Percentiles rank a stretch among this genome's conserved stretches.
Conservation (phyloP, 1,140 invertebrate genomes). For the Papilio dardanus region DNA sequence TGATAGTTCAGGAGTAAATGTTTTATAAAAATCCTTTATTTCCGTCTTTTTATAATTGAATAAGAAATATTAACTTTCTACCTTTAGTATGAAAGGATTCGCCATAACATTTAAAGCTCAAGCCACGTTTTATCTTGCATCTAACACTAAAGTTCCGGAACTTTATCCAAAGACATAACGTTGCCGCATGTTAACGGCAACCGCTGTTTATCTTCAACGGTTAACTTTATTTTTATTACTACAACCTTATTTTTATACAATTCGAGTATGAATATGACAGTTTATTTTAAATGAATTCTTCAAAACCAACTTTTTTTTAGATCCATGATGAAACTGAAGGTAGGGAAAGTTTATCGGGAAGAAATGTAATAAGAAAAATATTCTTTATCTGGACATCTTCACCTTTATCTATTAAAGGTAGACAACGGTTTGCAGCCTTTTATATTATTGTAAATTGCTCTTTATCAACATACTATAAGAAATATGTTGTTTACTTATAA, state of each 20-base stretch:
- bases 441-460: too few species aligned
- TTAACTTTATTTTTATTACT: constrained; percentile 21
- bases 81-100: background rate
- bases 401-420: too few species aligned
- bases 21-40: background rate
- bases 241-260: background rate
- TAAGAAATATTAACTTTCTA: background rate
- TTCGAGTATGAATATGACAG: background rate
- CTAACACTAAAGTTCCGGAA: constrained; percentile 19
- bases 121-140: constrained; percentile 3
- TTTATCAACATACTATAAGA: too few species aligned
- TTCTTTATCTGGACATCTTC: too few species aligned
- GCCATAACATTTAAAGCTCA: background rate
- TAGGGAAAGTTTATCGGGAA: too few species aligned
- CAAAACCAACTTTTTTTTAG: too few species aligned
- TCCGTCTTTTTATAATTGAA: too few species aligned
- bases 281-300: background rate
- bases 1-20: too few species aligned
- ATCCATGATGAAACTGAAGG: too few species aligned
- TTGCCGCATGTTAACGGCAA: constrained; percentile 20
- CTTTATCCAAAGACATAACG: constrained; percentile 23
- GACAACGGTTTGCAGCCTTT: too few species aligned
- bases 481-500: too few species aligned
- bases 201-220: constrained; percentile 19
- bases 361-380: too few species aligned